Evolutionary conservation across 2,113 vertebrate species (phyloP).

Genomic region (Vimba vimba): DNA sequence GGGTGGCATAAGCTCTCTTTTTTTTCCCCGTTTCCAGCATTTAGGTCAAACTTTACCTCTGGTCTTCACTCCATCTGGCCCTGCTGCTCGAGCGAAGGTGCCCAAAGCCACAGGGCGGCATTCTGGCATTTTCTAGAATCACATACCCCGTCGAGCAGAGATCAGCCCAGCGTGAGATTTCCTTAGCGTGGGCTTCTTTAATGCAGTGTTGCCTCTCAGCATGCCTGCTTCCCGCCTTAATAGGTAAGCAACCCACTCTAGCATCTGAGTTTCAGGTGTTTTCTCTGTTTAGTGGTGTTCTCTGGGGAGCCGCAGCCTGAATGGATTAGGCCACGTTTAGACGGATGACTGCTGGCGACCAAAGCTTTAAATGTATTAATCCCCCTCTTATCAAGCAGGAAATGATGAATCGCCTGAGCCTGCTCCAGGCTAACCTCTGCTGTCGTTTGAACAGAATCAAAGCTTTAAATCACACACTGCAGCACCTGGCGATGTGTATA

Average conservation of each 20-base stretch:
- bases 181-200: constrained; percentile 23
- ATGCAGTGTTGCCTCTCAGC: constrained; percentile 32
- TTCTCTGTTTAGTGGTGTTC: constrained; percentile 73
- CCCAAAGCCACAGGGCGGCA: constrained; percentile 72
- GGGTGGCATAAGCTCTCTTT: background rate
- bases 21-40: constrained; percentile 61
- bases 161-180: constrained; percentile 39
- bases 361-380: constrained; percentile 79
- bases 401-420: constrained; percentile 79
- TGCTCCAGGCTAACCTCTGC: constrained; percentile 77
- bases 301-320: constrained; percentile 62
- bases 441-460: constrained; percentile 81
- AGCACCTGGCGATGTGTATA: constrained; percentile 16
- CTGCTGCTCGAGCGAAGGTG: constrained; percentile 73
- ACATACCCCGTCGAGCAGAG: constrained; percentile 31
- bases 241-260: constrained; percentile 48
- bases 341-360: constrained; percentile 77
- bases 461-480: constrained; percentile 78
- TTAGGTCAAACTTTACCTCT: constrained; percentile 76
- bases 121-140: constrained; percentile 56
- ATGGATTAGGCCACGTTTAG: constrained; percentile 66
- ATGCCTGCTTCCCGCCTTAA: background rate
- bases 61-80: constrained; percentile 77
- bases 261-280: constrained; percentile 73
- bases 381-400: constrained; percentile 77